These are phyloP conservation scores for Phlogophora meticulosa DNA, from an alignment of 2,888 invertebrate species.

Conservation along the genomic window DNA sequence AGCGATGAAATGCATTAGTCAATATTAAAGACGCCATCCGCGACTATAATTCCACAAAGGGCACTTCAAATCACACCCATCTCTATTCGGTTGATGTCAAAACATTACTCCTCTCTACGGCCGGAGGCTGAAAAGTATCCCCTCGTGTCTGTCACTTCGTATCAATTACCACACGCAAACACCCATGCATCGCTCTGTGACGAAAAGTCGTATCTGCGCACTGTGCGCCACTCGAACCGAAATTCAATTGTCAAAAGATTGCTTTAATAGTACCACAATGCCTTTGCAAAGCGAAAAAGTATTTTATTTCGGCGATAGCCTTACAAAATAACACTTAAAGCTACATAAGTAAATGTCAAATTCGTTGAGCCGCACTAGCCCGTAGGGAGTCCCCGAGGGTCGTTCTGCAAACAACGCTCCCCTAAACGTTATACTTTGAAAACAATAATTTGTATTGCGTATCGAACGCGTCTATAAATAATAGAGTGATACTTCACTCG, in stretches of 20 bases:
- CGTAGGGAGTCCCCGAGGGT: slow-evolving; percentile 84
- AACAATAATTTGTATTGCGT: slow-evolving; percentile 92
- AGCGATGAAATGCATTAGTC: slow-evolving; percentile 90
- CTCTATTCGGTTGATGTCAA: slow-evolving; percentile 89
- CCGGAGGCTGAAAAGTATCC: slow-evolving; percentile 87
- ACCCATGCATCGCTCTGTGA: slow-evolving; percentile 78
- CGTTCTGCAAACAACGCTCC: slow-evolving; percentile 89
- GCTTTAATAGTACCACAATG: slow-evolving; percentile 86
- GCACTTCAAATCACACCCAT: slow-evolving; percentile 91
- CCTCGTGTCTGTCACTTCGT: slow-evolving; percentile 89
- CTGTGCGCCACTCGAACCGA: slow-evolving; percentile 83
- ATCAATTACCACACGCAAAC: slow-evolving; percentile 91
- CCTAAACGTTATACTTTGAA: slow-evolving; percentile 91
- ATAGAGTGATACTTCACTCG: slow-evolving; percentile 89
- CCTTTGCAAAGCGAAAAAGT: slow-evolving; percentile 79
- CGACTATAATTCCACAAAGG: slow-evolving; percentile 91
- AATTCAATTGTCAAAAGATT: slow-evolving; percentile 91
- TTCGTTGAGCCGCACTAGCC: slow-evolving; percentile 70
- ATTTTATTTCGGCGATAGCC: slow-evolving; percentile 71
- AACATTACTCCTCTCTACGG: slow-evolving; percentile 85
- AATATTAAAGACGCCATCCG: slow-evolving; percentile 90
- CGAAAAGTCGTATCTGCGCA: slow-evolving; percentile 86
- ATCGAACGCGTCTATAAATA: slow-evolving; percentile 91
- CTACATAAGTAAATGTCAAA: slow-evolving; percentile 77
- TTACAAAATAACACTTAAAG: slow-evolving; percentile 79